Conservation (phyloP, 2,888 invertebrate species). For the Amphipyra berbera region DNA sequence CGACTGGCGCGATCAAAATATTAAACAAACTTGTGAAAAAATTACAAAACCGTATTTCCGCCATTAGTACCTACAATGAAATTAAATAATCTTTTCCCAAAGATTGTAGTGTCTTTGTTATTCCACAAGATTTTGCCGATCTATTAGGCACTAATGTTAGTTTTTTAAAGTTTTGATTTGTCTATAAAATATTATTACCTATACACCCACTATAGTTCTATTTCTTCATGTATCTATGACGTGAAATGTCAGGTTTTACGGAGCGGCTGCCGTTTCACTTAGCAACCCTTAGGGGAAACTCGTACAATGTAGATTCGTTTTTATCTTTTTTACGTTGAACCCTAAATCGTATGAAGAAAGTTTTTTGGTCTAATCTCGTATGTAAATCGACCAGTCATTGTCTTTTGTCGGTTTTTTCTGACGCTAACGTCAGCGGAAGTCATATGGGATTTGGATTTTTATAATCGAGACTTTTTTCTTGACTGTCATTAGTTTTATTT, state of each 20-base stretch:
- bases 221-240: neutral
- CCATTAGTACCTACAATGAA: no score
- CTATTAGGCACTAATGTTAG: no score
- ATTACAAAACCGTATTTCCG: no score
- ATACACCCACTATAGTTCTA: neutral
- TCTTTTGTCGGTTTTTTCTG: slow-evolving; percentile 74
- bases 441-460: slow-evolving; percentile 72
- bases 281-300: slow-evolving; percentile 2
- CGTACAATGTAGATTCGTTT: slow-evolving; percentile 8
- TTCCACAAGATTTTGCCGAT: no score
- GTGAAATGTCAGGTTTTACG: neutral
- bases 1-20: no score
- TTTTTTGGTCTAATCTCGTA: slow-evolving; percentile 80
- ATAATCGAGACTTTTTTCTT: slow-evolving; percentile 61
- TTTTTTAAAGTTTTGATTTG: neutral
- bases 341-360: slow-evolving; percentile 63
- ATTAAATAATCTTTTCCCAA: no score
- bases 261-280: neutral
- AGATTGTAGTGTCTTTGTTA: no score
- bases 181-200: no score
- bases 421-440: slow-evolving; percentile 71
- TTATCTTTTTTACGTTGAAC: slow-evolving; percentile 36
- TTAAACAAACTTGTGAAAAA: no score
- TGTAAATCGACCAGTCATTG: slow-evolving; percentile 87
- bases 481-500: slow-evolving; percentile 36